A percentile compares a stretch with the other conserved stretches of the same genome.
phyloP scores from a whole-genome alignment of 1,140 invertebrate species.

The Drosophila santomea region DNA sequence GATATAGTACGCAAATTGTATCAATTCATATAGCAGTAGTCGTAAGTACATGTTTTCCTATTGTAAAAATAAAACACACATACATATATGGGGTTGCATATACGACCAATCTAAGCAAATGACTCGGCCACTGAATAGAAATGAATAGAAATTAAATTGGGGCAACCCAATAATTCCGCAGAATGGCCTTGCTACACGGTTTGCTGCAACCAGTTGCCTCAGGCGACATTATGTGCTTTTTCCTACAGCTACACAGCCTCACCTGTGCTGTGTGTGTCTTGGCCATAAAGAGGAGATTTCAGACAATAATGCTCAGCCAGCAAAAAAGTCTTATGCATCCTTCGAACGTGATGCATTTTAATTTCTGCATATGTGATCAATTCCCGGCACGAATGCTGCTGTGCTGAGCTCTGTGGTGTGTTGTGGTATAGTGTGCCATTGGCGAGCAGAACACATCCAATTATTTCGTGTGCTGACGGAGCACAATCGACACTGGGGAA shows the following conservation, averaged over 20 bases:
- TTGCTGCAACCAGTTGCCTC: background rate
- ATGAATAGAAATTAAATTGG: conserved; percentile 7
- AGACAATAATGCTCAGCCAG: conserved; percentile 28
- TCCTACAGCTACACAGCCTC: background rate
- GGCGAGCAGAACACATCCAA: conserved; percentile 32
- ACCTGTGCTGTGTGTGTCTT: conserved; percentile 7
- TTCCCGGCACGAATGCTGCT: conserved; percentile 51
- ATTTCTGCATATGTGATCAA: conserved; percentile 55
- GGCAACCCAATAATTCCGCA: background rate
- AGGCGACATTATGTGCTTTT: conserved; percentile 11
- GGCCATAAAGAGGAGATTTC: conserved; percentile 7
- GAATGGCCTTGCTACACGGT: background rate
- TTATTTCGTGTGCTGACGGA: conserved; percentile 60
- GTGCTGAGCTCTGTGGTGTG: no score
- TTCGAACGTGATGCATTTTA: conserved; percentile 51
- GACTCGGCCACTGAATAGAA: background rate
- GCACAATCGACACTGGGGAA: conserved; percentile 51
- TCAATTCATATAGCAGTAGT: conserved; percentile 37
- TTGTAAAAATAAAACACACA: conserved; percentile 38
- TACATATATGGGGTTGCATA: conserved; percentile 17
- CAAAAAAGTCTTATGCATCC: conserved; percentile 32
- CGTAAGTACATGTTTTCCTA: conserved; percentile 44
- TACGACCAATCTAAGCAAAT: conserved; percentile 11
- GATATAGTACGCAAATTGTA: conserved; percentile 50
- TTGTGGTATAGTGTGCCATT: conserved; percentile 2